Base-by-base conservation (phyloP, 1,140 invertebrate species). In the Trichonephila clavata region DNA sequence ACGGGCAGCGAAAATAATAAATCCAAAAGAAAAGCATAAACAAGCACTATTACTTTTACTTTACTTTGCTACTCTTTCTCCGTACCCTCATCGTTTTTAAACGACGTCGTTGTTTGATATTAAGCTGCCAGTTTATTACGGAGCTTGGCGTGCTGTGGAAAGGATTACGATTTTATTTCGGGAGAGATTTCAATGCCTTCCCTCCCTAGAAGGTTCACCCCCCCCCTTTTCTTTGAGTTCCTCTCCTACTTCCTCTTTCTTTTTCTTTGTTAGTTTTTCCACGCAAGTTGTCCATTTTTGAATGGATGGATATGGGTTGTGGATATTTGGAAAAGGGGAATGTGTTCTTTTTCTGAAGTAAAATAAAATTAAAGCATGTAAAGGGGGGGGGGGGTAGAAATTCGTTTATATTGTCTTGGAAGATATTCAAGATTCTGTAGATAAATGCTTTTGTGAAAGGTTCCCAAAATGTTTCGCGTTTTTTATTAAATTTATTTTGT, bases 101-200 rank as follows among this genome's bases (percentile, higher is more conserved):
- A 92, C 61, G 83, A 92, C 83, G 84, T 92, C 91, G 81, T 86
- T 92, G 43, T 92, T 39, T 86, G 91, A 92, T 92, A 86, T 92
- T 86, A 92, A 92, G 60, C 43, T 63, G 50, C 60, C 59, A 77
- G 81, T 92, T 86, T 92, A 92, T 92, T 92, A 92, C 50, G 50
- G 63, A 39, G 59, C 83, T 59, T 50, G 59, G 59, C 83, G 27
- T 65, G 59, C 27, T 63, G 57, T 39, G 32, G 71, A 83, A 84
- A 92, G 80, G 90, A 86, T 92, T 65, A 60, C 83, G 63, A 71
- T 86, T 92, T 92, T 92, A 92, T 92, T 86, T 81, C 81, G n/a
- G 27, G 59, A 60, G 57, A n/a, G 83, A 60, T 27, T 84, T 84
- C 24, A 84, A 32, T 39, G 16, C 27, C 14, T 14, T 16, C 16